A percentile compares a stretch with the other conserved stretches of the same genome.
These are phyloP conservation scores for Colius striatus DNA, from an alignment of 2,113 vertebrate genomes.

Conservation along the genomic window DNA sequence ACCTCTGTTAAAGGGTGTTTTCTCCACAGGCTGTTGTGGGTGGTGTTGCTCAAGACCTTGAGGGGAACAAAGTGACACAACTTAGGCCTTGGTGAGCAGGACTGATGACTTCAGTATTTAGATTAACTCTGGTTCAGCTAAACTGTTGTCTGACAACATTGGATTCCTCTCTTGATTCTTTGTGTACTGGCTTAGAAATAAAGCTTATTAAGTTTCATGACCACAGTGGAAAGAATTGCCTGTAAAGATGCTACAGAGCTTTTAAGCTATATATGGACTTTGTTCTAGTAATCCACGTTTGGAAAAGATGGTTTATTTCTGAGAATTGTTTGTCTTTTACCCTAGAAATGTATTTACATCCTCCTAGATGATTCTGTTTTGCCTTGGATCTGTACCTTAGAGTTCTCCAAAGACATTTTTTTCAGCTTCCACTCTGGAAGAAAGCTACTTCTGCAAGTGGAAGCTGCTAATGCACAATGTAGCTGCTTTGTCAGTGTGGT, in stretches of 20 bases:
- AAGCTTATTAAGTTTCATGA: background rate
- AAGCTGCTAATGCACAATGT: background rate
- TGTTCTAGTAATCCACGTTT: background rate
- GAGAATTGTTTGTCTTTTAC: conserved; percentile 21
- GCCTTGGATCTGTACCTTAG: background rate
- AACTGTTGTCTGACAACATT: background rate
- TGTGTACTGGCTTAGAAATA: conserved; percentile 14
- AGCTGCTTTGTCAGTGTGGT: background rate
- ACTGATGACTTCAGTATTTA: conserved; percentile 10
- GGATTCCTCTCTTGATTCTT: conserved; percentile 26
- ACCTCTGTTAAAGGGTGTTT: background rate
- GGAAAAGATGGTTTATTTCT: background rate
- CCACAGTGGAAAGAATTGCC: conserved; percentile 24
- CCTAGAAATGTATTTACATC: background rate
- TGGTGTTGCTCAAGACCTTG: background rate
- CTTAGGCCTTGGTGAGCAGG: background rate
- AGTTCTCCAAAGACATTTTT: background rate
- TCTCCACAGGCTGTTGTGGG: background rate
- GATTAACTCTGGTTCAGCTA: background rate
- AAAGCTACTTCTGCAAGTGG: background rate
- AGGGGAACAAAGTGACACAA: background rate
- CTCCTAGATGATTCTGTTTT: background rate
- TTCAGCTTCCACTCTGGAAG: background rate
- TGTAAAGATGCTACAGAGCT: background rate
- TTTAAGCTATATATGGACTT: conserved; percentile 39